Evolutionary conservation across 2,888 invertebrate genomes (phyloP), one percentile per base, ranked within the genome.

Genomic region (Drosophila robusta): DNA sequence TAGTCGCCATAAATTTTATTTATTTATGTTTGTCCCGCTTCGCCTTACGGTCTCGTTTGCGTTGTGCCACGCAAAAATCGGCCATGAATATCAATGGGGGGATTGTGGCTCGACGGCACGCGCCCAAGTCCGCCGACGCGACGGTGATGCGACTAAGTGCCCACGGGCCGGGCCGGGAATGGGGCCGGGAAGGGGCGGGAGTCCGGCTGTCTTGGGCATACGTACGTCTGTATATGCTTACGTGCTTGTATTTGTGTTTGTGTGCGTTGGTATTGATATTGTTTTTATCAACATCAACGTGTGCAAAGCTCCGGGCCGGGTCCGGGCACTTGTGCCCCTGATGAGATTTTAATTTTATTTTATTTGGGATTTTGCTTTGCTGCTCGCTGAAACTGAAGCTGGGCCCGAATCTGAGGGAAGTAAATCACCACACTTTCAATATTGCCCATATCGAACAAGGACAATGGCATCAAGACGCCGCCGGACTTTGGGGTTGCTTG

Each of bases 11-110:
- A 80, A 83, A 88, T 88, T 88, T 84, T 86, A 86, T 86, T 86
- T 86, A 88, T 88, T 88, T 85, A 83, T 79, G 65, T 76, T 47
- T 63, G 44, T 7, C 72, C 72, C 73, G 78, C 68, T 81, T 70
- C 76, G 75, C 73, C 75, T 46, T 62, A 62, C 60, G 66, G 69
- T 82, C 64, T 56, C 61, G 60, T 61, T 65, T 58, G 47, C 55
- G 51, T 57, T 76, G 65, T 61, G 50, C 63, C 63, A 64, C 74
- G 51, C 72, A 68, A 50, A 79, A 84, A 87, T 81, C 80, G 89
- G 62, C 89, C 69, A 89, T 87, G 87, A 87, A 87, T 87, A 87
- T 84, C 90, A 87, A 87, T 89, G 75, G 85, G 81, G 83, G 81
- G 84, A 78, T 81, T 89, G 79, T 24, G 76, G 62, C 50, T 50